Percentiles rank a stretch among this genome's conserved stretches.
These are phyloP conservation scores for Limulus polyphemus DNA, from an alignment of 2,888 invertebrate species.

Conservation along the genomic window DNA sequence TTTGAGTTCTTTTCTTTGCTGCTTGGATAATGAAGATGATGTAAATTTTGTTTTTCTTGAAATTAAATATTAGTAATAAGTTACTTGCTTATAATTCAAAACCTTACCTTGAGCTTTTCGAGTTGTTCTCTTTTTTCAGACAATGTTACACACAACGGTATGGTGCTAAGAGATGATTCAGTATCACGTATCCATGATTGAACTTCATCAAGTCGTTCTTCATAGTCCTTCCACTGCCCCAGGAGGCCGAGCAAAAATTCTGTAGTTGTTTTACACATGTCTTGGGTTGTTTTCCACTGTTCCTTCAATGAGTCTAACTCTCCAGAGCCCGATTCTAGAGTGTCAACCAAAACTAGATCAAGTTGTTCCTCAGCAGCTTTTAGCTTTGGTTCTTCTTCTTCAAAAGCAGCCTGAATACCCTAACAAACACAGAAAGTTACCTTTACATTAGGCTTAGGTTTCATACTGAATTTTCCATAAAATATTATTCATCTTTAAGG, in stretches of 20 bases:
- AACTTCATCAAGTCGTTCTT: slow-evolving; percentile 69
- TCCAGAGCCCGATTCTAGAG: slow-evolving; percentile 11
- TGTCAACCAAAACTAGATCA: slow-evolving; percentile 11
- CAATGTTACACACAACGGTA: slow-evolving; percentile 69
- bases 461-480: too few species aligned
- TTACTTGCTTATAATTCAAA: too few species aligned
- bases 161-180: slow-evolving; percentile 71
- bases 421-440: slow-evolving; percentile 28
- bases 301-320: slow-evolving; percentile 78
- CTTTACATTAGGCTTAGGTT: too few species aligned
- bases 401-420: slow-evolving; percentile 60
- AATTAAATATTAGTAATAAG: too few species aligned
- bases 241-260: slow-evolving; percentile 67
- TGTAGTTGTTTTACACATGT: slow-evolving; percentile 45
- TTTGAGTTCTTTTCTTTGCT: too few species aligned
- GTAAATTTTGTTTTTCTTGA: too few species aligned
- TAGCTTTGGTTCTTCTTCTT: slow-evolving; percentile 60
- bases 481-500: too few species aligned
- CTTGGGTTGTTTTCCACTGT: slow-evolving; percentile 62
- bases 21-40: too few species aligned
- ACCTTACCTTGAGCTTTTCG: slow-evolving; percentile 50
- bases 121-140: slow-evolving; percentile 72
- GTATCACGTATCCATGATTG: slow-evolving; percentile 74
- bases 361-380: slow-evolving; percentile 9
- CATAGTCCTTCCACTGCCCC: slow-evolving; percentile 84